Conservation (phyloP, 2,888 invertebrate genomes). For the Synanthedon vespiformis region DNA sequence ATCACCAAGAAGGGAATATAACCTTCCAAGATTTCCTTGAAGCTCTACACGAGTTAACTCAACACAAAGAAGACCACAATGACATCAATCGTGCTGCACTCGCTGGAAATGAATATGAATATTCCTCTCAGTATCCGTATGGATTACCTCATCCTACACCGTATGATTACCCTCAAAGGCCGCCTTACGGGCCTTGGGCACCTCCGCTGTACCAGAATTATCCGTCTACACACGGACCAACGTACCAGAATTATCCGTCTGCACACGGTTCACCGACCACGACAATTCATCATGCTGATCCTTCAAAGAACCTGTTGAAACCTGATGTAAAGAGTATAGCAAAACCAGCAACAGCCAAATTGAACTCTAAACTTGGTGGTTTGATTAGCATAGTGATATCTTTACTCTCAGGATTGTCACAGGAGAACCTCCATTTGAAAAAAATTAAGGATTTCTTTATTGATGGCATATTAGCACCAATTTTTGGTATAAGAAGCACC, state of each 20-base stretch:
- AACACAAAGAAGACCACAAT: conserved; percentile 15
- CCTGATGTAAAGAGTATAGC: conserved; percentile 26
- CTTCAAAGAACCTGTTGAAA: conserved; percentile 12
- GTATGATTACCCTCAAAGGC: conserved; percentile 11
- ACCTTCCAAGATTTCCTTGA: conserved; percentile 24
- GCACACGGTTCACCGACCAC: conserved; percentile 7
- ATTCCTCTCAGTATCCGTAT: neutral
- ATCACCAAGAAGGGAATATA: conserved; percentile 7
- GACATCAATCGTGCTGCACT: conserved; percentile 14
- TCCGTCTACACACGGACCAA: conserved; percentile 5
- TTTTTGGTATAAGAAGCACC: conserved; percentile 43
- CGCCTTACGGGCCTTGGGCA: conserved; percentile 10
- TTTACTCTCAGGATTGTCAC: conserved; percentile 33
- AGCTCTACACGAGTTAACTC: conserved; percentile 21
- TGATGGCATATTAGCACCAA: conserved; percentile 47
- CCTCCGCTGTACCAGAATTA: conserved; percentile 4
- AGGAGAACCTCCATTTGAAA: conserved; percentile 29
- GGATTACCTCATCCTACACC: conserved; percentile 5
- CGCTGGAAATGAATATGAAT: conserved; percentile 10
- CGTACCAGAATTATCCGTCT: conserved; percentile 4
- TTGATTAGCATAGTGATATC: conserved; percentile 40
- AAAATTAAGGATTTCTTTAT: conserved; percentile 47
- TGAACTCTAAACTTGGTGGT: conserved; percentile 38
- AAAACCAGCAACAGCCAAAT: conserved; percentile 36
- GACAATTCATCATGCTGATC: neutral